Base-by-base conservation (phyloP, 2,888 invertebrate species). In the Autographa gamma region DNA sequence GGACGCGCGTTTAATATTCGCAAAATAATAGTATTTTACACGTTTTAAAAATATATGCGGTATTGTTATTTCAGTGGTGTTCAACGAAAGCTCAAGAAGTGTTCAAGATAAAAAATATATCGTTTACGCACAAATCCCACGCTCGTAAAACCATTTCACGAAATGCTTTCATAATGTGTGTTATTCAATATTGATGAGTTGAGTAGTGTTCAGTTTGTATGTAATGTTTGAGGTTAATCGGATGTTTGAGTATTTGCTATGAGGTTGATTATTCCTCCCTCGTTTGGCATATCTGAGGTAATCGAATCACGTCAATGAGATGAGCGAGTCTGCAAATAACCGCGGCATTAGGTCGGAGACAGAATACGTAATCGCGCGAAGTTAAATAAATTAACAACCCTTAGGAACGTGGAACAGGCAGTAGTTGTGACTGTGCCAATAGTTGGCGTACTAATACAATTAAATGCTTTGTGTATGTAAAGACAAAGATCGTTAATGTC, bases 141-240 rank as follows among this genome's bases (percentile, higher is more conserved):
- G 94, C 92, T 93, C 91, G 92, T 94, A 95, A 95, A 95, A 95
- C 95, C 95, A 95, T 95, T 95, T 95, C 95, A 95, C 95, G 91
- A 93, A 92, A 94, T 94, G 95, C 95, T 95, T 95, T 95, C 95
- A 93, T 92, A 86, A 85, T 88, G 77, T 85, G 80, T 83, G 77
- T 78, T 80, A 73, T 79, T 82, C 77, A 82, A 77, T 83, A 82
- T 82, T 81, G 76, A 82, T 83, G 83, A 84, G 75, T 82, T 41
- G 77, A 81, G 73, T 85, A 81, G 79, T 82, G 80, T 74, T 80
- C 81, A 77, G 79, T 79, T 74, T 75, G 77, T 80, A 80, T 79
- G 80, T 73, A 69, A 79, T 67, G 81, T 80, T 79, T 82, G 78
- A 76, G 76, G 77, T 77, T 73, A 74, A 82, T 80, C 84, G 83